These are phyloP conservation scores for Geophilus truncorum DNA, from an alignment of 2,888 invertebrate species.

Conservation along the genomic window DNA sequence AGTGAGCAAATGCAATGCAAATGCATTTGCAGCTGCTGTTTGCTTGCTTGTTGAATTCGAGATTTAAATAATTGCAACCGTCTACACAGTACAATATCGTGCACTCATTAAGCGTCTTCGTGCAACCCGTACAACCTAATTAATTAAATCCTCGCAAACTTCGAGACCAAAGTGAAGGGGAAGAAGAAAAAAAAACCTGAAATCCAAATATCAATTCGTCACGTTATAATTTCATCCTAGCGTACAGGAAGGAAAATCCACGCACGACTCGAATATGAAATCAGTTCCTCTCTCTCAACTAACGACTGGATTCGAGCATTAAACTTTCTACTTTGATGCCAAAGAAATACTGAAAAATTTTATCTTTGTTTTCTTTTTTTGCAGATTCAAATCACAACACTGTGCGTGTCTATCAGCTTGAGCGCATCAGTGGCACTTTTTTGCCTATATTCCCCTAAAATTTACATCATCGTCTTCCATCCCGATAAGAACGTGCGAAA, in stretches of 20 bases:
- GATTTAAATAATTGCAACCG: neutral
- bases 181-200: no score
- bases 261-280: no score
- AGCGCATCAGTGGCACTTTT: conserved; percentile 64
- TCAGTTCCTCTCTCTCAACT: no score
- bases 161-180: neutral
- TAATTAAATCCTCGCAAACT: neutral
- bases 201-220: neutral
- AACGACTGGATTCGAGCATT: no score
- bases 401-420: conserved; percentile 64
- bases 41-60: neutral
- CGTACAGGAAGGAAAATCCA: no score
- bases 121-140: neutral
- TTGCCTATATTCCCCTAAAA: conserved; percentile 65
- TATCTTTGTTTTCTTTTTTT: conserved; percentile 39
- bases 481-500: conserved; percentile 68
- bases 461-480: conserved; percentile 66
- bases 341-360: no score
- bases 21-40: neutral
- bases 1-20: neutral
- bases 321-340: no score
- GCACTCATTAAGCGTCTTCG: neutral
- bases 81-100: neutral
- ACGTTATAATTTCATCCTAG: no score
- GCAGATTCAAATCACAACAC: conserved; percentile 63